phyloP scores from a whole-genome alignment of 2,113 vertebrate species.

The Ginglymostoma cirratum region DNA sequence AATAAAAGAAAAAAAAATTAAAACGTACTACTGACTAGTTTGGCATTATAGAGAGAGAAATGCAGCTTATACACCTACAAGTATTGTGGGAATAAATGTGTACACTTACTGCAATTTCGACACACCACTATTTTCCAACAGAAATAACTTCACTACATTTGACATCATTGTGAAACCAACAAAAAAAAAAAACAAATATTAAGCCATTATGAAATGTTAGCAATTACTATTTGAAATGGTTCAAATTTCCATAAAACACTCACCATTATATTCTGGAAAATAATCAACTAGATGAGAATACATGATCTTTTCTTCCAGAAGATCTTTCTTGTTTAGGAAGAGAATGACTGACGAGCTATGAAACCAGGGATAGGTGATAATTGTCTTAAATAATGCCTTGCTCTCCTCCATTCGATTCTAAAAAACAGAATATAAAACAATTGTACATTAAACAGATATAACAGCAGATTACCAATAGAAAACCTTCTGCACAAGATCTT shows the following conservation, averaged over 20 bases:
- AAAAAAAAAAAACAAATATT: neutral
- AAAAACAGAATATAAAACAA: conserved; percentile 38
- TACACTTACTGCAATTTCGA: neutral
- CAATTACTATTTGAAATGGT: neutral
- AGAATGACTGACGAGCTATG: conserved; percentile 74
- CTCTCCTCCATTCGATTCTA: conserved; percentile 79
- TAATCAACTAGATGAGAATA: conserved; percentile 70
- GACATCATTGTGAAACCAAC: neutral
- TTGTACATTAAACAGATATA: neutral
- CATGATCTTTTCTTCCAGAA: conserved; percentile 75
- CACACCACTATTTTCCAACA: neutral
- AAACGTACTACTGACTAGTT: neutral
- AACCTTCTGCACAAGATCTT: neutral
- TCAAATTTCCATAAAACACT: conserved; percentile 40
- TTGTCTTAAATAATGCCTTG: conserved; percentile 77
- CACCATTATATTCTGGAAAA: conserved; percentile 69
- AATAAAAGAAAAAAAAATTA: neutral
- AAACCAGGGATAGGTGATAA: conserved; percentile 70
- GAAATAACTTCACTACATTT: neutral
- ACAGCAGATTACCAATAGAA: neutral
- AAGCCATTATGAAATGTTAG: neutral
- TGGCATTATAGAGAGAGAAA: neutral
- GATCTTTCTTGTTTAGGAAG: conserved; percentile 81
- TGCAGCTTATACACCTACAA: neutral
- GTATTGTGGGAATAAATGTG: neutral